Base-by-base conservation (phyloP, 2,888 invertebrate genomes). In the Agonopterix heracliana region DNA sequence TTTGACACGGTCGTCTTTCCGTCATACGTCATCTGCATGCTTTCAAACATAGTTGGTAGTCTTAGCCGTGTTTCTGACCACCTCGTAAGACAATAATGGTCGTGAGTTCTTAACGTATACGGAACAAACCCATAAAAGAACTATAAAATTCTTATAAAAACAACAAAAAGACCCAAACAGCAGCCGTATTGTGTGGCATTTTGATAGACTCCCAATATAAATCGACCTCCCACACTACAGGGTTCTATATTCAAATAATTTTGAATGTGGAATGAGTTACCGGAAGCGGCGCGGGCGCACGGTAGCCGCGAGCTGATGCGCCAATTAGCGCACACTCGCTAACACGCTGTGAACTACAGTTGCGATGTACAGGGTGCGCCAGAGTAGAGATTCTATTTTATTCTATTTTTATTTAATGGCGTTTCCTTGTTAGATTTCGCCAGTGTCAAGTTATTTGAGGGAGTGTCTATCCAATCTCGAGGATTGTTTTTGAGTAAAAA, bases 321-420 rank as follows among this genome's bases (percentile, higher is more conserved):
- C 11, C 41, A 41, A 55, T 47, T 52, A 13, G 41, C 41, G 41
- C 11, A 12, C 11, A 41, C n/a, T 11, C 41, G 41, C 12, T n/a
- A 41, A 41, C n/a, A 41, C 41, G 41, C 38, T 38, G 38, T 38
- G 38, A 38, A 38, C 38, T 38, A 38, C 38, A 38, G 38, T 38
- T 38, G 38, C n/a, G 26, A 38, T 10, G 9, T 38, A 38, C 38
- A 38, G 38, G n/a, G 38, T 3, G 38, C 38, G 9, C 38, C n/a
- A 26, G 26, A 1, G 4, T 3, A 26, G 26, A 26, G n/a, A n/a
- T n/a, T n/a, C n/a, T n/a, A n/a, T n/a, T n/a, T n/a, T n/a, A n/a
- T n/a, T n/a, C n/a, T n/a, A n/a, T n/a, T n/a, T n/a, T n/a, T n/a
- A n/a, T n/a, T n/a, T n/a, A n/a, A n/a, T n/a, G n/a, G n/a, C n/a